Evolutionary conservation across 2,797 vertebrate genomes (phyloP).

Genomic region (Stomatorhinus walkeri): DNA sequence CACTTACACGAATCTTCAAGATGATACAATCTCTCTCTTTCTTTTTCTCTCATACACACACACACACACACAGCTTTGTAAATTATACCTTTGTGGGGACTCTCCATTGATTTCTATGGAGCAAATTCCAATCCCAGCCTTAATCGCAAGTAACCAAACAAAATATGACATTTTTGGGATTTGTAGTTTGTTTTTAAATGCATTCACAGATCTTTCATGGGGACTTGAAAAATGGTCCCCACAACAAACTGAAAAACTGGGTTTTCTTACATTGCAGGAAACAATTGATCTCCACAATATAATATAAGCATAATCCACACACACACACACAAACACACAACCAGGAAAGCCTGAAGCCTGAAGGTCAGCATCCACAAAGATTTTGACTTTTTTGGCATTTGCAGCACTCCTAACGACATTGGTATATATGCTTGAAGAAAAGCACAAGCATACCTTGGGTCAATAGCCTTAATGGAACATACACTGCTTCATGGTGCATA

Average conservation of each 20-base stretch:
- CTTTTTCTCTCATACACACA: conserved; percentile 40
- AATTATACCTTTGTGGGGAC: not conserved
- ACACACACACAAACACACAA: conserved; percentile 27
- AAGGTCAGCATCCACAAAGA: conserved; percentile 42
- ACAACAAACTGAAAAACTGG: not conserved
- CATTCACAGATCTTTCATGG: not conserved
- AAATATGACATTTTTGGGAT: not conserved
- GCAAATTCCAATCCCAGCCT: not conserved
- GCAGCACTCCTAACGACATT: not conserved
- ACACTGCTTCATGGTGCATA: not conserved
- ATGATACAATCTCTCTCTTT: conserved; percentile 30
- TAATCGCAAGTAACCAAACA: not conserved
- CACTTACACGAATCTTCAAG: conserved; percentile 43
- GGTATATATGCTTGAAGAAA: not conserved
- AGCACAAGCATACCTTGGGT: not conserved
- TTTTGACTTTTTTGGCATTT: not conserved
- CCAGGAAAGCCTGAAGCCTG: conserved; percentile 22
- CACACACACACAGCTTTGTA: conserved; percentile 26
- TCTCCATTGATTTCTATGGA: not conserved
- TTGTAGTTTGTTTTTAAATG: not conserved
- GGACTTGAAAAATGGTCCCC: not conserved
- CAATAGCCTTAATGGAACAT: not conserved
- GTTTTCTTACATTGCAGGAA: not conserved
- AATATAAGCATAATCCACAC: not conserved
- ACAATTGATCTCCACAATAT: not conserved